Evolutionary conservation across 2,888 invertebrate species (phyloP).

Genomic region (Chrysotoxum bicinctum): DNA sequence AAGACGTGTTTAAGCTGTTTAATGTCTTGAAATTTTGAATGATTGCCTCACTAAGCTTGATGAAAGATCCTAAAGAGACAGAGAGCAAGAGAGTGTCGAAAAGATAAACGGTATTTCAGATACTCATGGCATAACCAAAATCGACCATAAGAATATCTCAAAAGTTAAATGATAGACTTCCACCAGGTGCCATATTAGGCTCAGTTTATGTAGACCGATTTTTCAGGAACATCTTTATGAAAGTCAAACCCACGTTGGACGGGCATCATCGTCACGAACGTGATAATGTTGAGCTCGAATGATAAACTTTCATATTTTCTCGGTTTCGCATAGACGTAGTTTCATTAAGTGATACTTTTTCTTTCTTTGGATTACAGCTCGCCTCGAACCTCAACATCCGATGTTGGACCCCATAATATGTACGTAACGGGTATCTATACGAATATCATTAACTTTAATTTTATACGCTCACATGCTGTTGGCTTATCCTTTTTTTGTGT

Average conservation of each 20-base stretch:
- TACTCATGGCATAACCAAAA: neutral
- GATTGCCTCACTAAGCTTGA: constrained; percentile 21
- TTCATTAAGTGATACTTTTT: constrained; percentile 68
- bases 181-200: neutral
- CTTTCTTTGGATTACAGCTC: constrained; percentile 29
- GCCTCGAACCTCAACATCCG: neutral
- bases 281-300: constrained; percentile 67
- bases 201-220: constrained; percentile 4
- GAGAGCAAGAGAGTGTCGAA: neutral
- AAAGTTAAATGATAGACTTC: constrained; percentile 37
- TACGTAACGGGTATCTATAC: constrained; percentile 37
- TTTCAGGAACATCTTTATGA: constrained; percentile 1
- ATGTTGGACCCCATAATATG: neutral
- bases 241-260: neutral
- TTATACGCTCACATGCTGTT: constrained; percentile 68
- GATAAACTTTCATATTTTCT: constrained; percentile 70
- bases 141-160: constrained; percentile 12
- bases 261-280: constrained; percentile 31
- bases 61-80: constrained; percentile 9
- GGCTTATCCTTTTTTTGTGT: constrained; percentile 48
- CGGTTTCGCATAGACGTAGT: constrained; percentile 44
- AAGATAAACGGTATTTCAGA: constrained; percentile 26
- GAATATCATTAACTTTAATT: constrained; percentile 69
- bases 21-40: constrained; percentile 40
- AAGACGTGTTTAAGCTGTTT: constrained; percentile 20